Evolutionary conservation across 2,888 invertebrate species (phyloP).

Genomic region (Luffia ferchaultella): DNA sequence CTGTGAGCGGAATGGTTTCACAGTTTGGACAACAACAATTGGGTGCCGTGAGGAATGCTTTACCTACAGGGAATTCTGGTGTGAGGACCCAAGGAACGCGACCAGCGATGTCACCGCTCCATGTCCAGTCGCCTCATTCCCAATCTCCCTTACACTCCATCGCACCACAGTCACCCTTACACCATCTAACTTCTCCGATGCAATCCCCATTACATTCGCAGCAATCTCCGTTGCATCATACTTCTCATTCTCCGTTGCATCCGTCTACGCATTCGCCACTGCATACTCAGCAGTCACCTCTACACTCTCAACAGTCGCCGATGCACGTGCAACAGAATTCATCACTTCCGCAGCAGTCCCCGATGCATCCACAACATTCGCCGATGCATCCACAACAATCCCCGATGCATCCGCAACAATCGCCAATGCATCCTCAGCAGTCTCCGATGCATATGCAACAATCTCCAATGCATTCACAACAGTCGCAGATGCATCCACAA

Average conservation of each 20-base stretch:
- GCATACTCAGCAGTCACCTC: slow-evolving; percentile 33
- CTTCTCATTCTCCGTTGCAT: slow-evolving; percentile 37
- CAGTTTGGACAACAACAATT: slow-evolving; percentile 44
- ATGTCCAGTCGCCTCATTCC: slow-evolving; percentile 40
- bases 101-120: slow-evolving; percentile 49
- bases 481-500: slow-evolving; percentile 35
- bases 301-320: slow-evolving; percentile 46
- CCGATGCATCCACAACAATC: slow-evolving; percentile 10
- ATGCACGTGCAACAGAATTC: slow-evolving; percentile 48
- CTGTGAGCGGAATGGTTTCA: slow-evolving; percentile 33
- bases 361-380: slow-evolving; percentile 21
- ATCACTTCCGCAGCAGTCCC: slow-evolving; percentile 38
- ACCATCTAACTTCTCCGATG: slow-evolving; percentile 9
- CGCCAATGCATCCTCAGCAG: slow-evolving; percentile 32
- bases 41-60: slow-evolving; percentile 21
- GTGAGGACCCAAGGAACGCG: slow-evolving; percentile 32
- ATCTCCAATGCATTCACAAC: slow-evolving; percentile 14
- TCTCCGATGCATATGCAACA: slow-evolving; percentile 27
- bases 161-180: slow-evolving; percentile 17
- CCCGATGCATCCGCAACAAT: slow-evolving; percentile 25
- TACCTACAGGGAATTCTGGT: slow-evolving; percentile 15
- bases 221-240: slow-evolving; percentile 15
- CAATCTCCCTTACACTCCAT: slow-evolving; percentile 16
- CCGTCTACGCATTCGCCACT: slow-evolving; percentile 49
- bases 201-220: slow-evolving; percentile 32